These are phyloP conservation scores for Cephus spinipes DNA, from an alignment of 2,888 invertebrate genomes.

Conservation along the genomic window DNA sequence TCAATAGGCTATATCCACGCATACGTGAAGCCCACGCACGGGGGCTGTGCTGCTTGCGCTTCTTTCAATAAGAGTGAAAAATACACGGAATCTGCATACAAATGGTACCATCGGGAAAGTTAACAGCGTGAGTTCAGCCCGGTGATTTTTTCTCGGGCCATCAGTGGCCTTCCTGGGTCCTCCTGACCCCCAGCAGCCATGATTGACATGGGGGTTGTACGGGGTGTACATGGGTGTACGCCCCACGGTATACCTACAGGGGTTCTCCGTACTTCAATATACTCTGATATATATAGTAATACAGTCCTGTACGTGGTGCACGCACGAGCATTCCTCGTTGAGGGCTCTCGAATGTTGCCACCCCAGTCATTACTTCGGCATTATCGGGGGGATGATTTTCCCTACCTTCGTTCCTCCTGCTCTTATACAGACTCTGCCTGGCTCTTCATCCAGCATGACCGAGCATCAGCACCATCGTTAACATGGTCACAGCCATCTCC, in stretches of 20 bases:
- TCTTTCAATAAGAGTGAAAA: conserved; percentile 17
- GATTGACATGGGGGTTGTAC: conserved; percentile 40
- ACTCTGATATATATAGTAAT: background rate
- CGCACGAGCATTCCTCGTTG: conserved; percentile 23
- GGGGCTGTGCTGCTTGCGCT: too few relatives aligned
- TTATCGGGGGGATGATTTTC: conserved; percentile 60
- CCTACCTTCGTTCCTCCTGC: conserved; percentile 31
- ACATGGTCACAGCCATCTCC: too few relatives aligned
- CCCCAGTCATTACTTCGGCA: conserved; percentile 63
- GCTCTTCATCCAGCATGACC: conserved; percentile 12
- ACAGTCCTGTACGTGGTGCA: conserved; percentile 3
- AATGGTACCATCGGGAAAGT: conserved; percentile 33
- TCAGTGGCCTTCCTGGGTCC: conserved; percentile 10
- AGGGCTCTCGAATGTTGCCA: conserved; percentile 60
- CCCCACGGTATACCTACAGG: conserved; percentile 13
- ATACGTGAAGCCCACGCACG: too few relatives aligned
- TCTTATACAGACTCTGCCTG: conserved; percentile 27
- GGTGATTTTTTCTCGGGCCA: conserved; percentile 27
- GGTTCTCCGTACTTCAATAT: conserved; percentile 5
- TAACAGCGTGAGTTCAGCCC: conserved; percentile 19
- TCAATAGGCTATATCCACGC: too few relatives aligned
- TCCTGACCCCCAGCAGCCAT: conserved; percentile 31
- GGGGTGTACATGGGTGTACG: background rate
- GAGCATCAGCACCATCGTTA: conserved; percentile 19
- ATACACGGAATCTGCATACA: conserved; percentile 40